Evolutionary conservation across 1,140 invertebrate species (phyloP), one percentile per base, ranked within the genome.

Genomic region (Drosophila ercepeae): DNA sequence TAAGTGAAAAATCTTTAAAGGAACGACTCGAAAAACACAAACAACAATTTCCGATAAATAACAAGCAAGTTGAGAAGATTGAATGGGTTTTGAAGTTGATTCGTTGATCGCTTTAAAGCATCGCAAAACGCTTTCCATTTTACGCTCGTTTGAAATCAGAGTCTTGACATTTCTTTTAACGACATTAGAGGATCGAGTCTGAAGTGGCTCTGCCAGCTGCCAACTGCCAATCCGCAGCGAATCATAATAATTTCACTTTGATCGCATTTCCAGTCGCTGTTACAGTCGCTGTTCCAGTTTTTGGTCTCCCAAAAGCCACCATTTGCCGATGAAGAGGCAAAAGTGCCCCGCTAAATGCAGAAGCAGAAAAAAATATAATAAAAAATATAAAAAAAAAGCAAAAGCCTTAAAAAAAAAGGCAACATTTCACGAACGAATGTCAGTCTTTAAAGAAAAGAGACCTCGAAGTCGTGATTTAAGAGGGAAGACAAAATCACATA

Each of bases 231-330:
- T 73, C 54, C 79, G 41, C 61, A 67, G 59, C 70, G 63, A 41
- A 65, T 50, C 72, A 68, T 79, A 67, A 88, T 86, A 81, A 88
- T 88, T 86, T 88, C 82, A 86, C 82, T 84, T 84, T 84, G 82
- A 64, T 25, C 21, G 55, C 53, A 39, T 63, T 76, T 19, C 13
- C 46, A 57, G 61, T 63, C 59, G 50, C 68, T 27, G 63, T 42
- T 59, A 67, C 48, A 69, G 57, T 57, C 59, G 50, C 68, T 27
- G 63, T 42, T 59, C 72, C 48, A 69, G 57, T 57, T n/a, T 54
- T 44, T 18, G 42, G 36, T 44, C 45, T 27, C 32, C 44, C 18
- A 25, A 46, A 21, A 61, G 57, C 36, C 11, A 13, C 52, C 64
- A 52, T 51, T 2, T 9, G 21, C 29, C 69, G 45, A 41, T 55